phyloP scores from a whole-genome alignment of 2,113 vertebrate genomes.

The Festucalex cinctus region DNA sequence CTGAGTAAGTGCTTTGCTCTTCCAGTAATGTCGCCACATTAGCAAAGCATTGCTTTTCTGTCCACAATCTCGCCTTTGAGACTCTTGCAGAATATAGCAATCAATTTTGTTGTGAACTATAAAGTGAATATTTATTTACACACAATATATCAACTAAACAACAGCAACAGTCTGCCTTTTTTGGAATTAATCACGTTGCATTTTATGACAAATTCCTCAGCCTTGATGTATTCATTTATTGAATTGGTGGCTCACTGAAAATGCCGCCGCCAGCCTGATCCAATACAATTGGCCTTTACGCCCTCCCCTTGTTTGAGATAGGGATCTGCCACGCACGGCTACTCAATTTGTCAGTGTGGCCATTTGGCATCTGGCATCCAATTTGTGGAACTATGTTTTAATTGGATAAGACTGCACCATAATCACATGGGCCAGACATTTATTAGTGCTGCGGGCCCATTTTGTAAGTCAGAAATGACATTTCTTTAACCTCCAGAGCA shows the following conservation, averaged over 20 bases:
- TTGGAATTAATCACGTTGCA: not conserved
- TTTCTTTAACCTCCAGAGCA: constrained; percentile 11
- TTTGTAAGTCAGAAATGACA: constrained; percentile 18
- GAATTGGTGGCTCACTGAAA: not conserved
- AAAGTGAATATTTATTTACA: not conserved
- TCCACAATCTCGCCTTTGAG: not conserved
- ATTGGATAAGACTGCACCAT: constrained; percentile 24
- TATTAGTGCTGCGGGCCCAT: constrained; percentile 19
- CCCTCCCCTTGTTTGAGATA: not conserved
- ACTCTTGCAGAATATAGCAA: not conserved
- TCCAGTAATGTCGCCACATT: not conserved
- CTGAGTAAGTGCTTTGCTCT: not conserved
- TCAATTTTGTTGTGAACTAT: not conserved
- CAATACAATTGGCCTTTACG: not conserved
- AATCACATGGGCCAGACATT: constrained; percentile 32
- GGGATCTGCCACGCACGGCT: constrained; percentile 26
- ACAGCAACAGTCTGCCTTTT: not conserved
- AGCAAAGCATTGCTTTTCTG: not conserved
- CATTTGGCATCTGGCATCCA: constrained; percentile 13
- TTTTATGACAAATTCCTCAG: not conserved
- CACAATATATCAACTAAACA: not conserved
- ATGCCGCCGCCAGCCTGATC: not conserved
- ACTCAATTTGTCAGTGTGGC: constrained; percentile 28
- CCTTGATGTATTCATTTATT: not conserved
- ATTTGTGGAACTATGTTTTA: constrained; percentile 29